Percentiles rank a stretch among this genome's conserved stretches.
Conservation (phyloP, 2,113 vertebrate species). For the Prinia subflava region DNA sequence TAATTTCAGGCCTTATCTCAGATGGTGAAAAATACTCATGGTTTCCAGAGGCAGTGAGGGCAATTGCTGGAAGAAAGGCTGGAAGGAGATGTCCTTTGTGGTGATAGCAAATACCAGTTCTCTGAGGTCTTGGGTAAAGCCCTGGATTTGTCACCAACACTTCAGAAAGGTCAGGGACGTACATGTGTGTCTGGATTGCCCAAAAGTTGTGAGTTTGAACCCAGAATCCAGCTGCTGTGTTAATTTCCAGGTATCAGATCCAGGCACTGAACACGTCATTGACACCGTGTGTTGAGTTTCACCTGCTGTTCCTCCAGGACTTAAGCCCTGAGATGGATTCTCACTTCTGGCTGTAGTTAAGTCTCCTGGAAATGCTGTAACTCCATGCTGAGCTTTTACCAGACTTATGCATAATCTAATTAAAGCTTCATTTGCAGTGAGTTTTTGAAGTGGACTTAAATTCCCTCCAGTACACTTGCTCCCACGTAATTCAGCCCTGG, state of each 20-base stretch:
- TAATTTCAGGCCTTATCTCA: not conserved
- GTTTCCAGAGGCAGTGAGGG: not conserved
- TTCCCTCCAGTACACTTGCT: not conserved
- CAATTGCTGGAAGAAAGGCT: not conserved
- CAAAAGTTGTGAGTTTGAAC: not conserved
- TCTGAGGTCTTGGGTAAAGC: not conserved
- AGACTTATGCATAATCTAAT: not conserved
- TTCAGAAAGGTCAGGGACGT: not conserved
- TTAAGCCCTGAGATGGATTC: not conserved
- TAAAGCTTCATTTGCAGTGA: not conserved
- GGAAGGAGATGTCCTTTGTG: not conserved
- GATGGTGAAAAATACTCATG: not conserved
- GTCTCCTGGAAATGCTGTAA: not conserved
- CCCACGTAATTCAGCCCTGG: not conserved
- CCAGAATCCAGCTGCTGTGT: not conserved
- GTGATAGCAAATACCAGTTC: not conserved
- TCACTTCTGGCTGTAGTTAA: not conserved
- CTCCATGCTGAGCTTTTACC: not conserved
- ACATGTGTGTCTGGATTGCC: fast-evolving
- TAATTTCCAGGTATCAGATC: not conserved
- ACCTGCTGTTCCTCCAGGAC: not conserved
- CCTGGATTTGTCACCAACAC: not conserved
- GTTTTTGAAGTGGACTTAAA: not conserved
- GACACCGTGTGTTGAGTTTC: not conserved
- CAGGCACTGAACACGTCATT: not conserved